Evolutionary conservation across 1,140 invertebrate species (phyloP).

Genomic region (Zaprionus camerounensis): DNA sequence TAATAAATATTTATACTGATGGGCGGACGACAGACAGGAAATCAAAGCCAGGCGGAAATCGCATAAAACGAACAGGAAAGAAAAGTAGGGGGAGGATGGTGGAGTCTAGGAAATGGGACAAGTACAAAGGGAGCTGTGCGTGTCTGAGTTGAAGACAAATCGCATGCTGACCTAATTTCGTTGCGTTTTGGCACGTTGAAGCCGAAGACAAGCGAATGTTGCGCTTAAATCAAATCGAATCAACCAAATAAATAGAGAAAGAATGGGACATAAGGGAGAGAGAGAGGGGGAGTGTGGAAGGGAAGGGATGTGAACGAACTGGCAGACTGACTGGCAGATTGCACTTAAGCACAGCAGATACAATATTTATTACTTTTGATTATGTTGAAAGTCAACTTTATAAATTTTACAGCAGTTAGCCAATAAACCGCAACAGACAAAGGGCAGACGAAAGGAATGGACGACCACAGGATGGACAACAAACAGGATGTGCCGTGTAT

Average conservation of each 20-base stretch:
- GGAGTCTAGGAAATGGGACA: background rate
- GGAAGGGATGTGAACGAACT: background rate
- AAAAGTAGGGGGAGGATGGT: too few relatives aligned
- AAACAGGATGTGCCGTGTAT: slow-evolving; percentile 13
- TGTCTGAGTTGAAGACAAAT: slow-evolving; percentile 5
- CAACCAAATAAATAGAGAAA: slow-evolving; percentile 57
- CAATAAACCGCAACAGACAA: slow-evolving; percentile 78
- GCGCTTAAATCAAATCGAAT: slow-evolving; percentile 65
- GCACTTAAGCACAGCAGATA: slow-evolving; percentile 79
- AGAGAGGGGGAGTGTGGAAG: background rate
- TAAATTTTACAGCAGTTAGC: slow-evolving; percentile 81
- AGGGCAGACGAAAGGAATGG: slow-evolving; percentile 4
- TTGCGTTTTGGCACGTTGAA: slow-evolving; percentile 64
- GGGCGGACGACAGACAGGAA: slow-evolving; percentile 21
- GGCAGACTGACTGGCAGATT: slow-evolving; percentile 54
- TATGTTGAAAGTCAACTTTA: slow-evolving; percentile 82
- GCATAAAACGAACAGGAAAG: slow-evolving; percentile 17
- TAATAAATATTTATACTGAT: slow-evolving; percentile 18
- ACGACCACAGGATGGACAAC: slow-evolving; percentile 26
- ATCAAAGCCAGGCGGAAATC: slow-evolving; percentile 16
- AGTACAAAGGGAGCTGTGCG: background rate
- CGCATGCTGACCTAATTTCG: slow-evolving; percentile 53
- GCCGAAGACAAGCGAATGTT: slow-evolving; percentile 28
- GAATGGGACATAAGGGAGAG: slow-evolving; percentile 14
- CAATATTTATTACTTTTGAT: slow-evolving; percentile 83